Evolutionary conservation across 2,113 vertebrate species (phyloP), one percentile per base, ranked within the genome.

Genomic region (Aleadryas rufinucha): DNA sequence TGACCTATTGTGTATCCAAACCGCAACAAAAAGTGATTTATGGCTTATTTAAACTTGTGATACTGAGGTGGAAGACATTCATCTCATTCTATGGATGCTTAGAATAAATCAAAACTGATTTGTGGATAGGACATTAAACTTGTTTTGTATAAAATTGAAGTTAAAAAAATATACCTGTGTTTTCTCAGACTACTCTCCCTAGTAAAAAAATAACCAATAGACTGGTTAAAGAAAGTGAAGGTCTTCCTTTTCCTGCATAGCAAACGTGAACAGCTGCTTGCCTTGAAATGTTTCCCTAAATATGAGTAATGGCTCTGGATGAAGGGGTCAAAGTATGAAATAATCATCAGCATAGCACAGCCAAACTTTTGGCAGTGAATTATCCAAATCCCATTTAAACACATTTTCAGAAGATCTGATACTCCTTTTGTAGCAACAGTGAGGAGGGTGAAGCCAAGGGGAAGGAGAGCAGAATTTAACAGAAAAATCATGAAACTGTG

Each of bases 41-140:
- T 93, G 42, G 28, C 61, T 94, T 96, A 88, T 82, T 90, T 95
- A 90, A 86, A 89, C 91, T 94, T 95, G 63, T 96, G 84, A 44
- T 77, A 81, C 85, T 85, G 71, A 59, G 75, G 63, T 89, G 74
- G 93, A 94, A 92, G 84, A 75, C 85, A 95, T 97, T 89, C 10
- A 94, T 95, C 74, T 95, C n/a, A 61, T 87, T 65, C 76, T 90
- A 47, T 1, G 27, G 61, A 85, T 84, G 71, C 69, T 88, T 85
- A 79, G 52, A 65, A 94, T 93, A 92, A 93, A 92, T 89, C 85
- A 96, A 94, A 95, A 44, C 39, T 84, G 72, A 92, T 91, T 84
- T 86, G 83, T 87, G 61, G 65, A 41, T 78, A 86, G 52, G 75
- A 93, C 30, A 54, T 71, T 81, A 92, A 87, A 90, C 82, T 57